Conservation (phyloP, 2,113 vertebrate species). For the Castor canadensis region DNA sequence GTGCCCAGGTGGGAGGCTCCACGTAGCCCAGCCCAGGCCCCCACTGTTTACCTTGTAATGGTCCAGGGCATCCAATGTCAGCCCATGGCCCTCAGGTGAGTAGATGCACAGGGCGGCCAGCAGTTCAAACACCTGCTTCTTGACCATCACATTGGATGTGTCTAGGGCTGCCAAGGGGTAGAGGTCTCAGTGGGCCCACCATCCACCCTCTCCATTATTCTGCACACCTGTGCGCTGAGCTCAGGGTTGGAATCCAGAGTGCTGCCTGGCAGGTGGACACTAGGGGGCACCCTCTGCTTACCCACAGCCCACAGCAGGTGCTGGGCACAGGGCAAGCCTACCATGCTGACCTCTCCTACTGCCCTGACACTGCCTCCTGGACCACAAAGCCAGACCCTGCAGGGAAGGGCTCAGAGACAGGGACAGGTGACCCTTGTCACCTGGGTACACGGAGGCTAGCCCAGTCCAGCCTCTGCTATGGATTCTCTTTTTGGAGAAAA, state of each 20-base stretch:
- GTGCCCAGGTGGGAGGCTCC: accelerated
- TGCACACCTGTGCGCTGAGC: accelerated
- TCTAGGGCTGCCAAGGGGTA: conserved; percentile 90
- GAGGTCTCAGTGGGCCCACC: neutral
- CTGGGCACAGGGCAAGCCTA: neutral
- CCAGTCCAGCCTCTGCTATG: neutral
- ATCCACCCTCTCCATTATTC: no score
- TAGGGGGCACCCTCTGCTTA: neutral
- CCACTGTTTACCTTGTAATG: conserved; percentile 93
- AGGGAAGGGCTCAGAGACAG: neutral
- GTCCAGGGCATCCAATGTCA: conserved; percentile 95
- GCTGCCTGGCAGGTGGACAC: neutral
- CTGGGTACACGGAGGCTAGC: no score
- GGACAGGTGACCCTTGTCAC: neutral
- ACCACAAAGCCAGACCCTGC: no score
- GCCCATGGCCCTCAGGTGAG: conserved; percentile 90
- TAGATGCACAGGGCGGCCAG: conserved; percentile 97
- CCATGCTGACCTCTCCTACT: no score
- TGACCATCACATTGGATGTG: conserved; percentile 97
- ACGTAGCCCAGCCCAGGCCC: neutral
- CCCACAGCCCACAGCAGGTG: accelerated
- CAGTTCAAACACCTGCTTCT: conserved; percentile 98
- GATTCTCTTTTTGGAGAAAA: no score
- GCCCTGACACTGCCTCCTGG: neutral
- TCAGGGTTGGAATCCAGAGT: accelerated